These are phyloP conservation scores for Hoplodrina ambigua DNA, from an alignment of 2,888 invertebrate genomes.

Conservation along the genomic window DNA sequence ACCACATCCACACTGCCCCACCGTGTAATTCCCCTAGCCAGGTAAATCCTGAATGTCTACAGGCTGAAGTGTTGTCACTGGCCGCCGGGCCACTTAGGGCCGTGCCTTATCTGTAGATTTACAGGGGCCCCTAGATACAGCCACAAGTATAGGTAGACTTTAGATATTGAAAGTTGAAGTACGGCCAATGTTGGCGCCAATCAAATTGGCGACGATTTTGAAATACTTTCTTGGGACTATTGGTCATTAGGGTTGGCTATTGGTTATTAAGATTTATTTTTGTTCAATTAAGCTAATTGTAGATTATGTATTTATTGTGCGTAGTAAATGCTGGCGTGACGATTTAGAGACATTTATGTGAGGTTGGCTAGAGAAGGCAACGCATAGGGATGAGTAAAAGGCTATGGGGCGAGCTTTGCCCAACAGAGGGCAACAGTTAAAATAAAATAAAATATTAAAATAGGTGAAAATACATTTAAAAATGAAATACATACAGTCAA, in stretches of 20 bases:
- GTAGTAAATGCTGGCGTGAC: too few species aligned
- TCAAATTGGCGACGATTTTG: not conserved
- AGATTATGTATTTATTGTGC: too few species aligned
- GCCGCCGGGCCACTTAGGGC: conserved; percentile 63
- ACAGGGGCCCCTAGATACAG: conserved; percentile 36
- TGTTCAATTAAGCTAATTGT: too few species aligned
- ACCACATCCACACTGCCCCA: conserved; percentile 32
- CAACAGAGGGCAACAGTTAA: too few species aligned
- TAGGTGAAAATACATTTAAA: too few species aligned
- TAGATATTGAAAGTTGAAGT: conserved; percentile 29
- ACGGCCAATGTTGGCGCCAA: conserved; percentile 26
- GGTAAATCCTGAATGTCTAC: conserved; percentile 59
- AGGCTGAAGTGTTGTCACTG: conserved; percentile 63
- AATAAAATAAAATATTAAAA: too few species aligned
- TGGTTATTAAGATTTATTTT: not conserved
- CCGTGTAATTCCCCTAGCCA: conserved; percentile 6
- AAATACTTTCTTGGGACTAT: not conserved
- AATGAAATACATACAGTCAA: too few species aligned
- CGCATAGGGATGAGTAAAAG: too few species aligned
- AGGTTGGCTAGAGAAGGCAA: too few species aligned
- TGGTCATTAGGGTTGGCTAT: too few species aligned
- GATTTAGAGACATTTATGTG: too few species aligned
- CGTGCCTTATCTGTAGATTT: conserved; percentile 67
- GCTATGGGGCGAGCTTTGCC: too few species aligned
- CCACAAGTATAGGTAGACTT: conserved; percentile 44